Base-by-base conservation (phyloP, 2,797 vertebrate genomes). In the Anableps anableps region DNA sequence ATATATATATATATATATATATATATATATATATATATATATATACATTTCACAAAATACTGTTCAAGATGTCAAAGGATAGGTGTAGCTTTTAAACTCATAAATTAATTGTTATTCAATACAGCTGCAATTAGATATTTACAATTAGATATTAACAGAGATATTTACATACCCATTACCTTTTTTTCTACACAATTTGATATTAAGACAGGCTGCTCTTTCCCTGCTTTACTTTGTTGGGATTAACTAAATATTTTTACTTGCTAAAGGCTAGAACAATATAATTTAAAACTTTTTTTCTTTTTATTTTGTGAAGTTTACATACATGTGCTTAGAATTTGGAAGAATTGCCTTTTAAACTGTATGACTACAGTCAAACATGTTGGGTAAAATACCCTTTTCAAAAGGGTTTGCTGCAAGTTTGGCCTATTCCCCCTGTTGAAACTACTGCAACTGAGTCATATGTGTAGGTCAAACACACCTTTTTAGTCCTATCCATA, bases 1-100 rank as follows among this genome's bases (percentile, higher is more conserved):
- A 66, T 82, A 71, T 77, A 47, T 90, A 66, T 82, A 71, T 77
- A 47, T 71, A 77, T 80, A 75, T 80, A 75, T 90, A 66, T 82
- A 71, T 77, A 47, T 71, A 77, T 80, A 75, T 80, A 75, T 90
- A 66, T 82, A 71, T 77, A 47, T 71, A 77, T 80, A 75, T 80
- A 75, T 90, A 66, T 82, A 71, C 76, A 47, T 29, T 62, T 34
- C 14, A 62, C 58, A 62, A 17, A 62, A 29, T 34, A 62, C 29
- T 31, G 14, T 62, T 62, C 58, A n/a, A 62, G 14, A 34, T 31
- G 29, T 62, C 29, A 17, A 62, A 62, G 31, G 29, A 62, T 16
- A 62, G 29, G 5, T 62, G 58, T 34, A 62, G 2, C 14, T 62
- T 31, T 34, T 60, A 5, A 17, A 60, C 58, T 31, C 1, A 14